A percentile compares a stretch with the other conserved stretches of the same genome.
These are phyloP conservation scores for Latrodectus hesperus DNA, from an alignment of 2,888 invertebrate genomes.

Conservation along the genomic window DNA sequence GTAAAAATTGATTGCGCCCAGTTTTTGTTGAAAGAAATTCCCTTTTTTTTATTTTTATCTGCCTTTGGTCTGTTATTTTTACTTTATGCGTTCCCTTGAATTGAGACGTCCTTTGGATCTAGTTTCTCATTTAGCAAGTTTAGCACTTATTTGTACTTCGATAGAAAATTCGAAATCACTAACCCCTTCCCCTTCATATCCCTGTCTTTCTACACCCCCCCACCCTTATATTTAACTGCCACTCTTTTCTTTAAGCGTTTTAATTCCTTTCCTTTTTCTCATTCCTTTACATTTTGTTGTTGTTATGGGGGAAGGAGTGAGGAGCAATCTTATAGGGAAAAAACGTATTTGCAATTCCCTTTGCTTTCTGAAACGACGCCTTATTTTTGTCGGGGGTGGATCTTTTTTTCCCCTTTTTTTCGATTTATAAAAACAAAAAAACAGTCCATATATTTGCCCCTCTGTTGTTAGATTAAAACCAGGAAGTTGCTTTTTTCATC, in stretches of 20 bases:
- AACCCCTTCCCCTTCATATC: constrained; percentile 7
- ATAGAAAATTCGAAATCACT: constrained; percentile 67
- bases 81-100: constrained; percentile 34
- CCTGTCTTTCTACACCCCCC: not conserved
- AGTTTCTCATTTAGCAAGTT: constrained; percentile 67
- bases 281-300: constrained; percentile 47
- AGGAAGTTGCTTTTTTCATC: constrained; percentile 39
- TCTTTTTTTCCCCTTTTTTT: not conserved
- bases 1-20: constrained; percentile 69
- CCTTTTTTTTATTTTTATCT: constrained; percentile 30
- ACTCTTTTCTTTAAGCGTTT: constrained; percentile 67
- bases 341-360: constrained; percentile 64
- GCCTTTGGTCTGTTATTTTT: constrained; percentile 54
- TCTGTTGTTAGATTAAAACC: constrained; percentile 64
- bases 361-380: constrained; percentile 55
- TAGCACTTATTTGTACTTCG: constrained; percentile 69
- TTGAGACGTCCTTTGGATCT: constrained; percentile 54
- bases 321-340: constrained; percentile 13
- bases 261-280: constrained; percentile 50
- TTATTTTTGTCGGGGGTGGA: constrained; percentile 28
- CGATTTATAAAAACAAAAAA: constrained; percentile 45
- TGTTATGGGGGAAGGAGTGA: constrained; percentile 42
- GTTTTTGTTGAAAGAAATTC: constrained; percentile 66
- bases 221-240: constrained; percentile 60
- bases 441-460: constrained; percentile 36